Percentiles rank a stretch among this genome's conserved stretches.
Evolutionary conservation across 1,140 invertebrate species (phyloP).

Genomic region (Saccostrea echinata): DNA sequence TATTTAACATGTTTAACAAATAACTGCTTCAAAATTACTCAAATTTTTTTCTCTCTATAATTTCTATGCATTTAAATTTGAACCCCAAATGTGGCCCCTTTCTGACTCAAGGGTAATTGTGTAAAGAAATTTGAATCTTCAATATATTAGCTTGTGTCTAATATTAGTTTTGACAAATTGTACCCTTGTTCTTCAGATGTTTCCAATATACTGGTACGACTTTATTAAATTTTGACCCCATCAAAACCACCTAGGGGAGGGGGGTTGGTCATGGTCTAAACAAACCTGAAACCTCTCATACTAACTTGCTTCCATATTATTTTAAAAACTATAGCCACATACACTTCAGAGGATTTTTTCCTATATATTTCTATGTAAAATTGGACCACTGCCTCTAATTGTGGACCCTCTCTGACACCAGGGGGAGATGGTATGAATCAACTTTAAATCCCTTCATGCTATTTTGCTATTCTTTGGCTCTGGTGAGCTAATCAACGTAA

Average conservation of each 20-base stretch:
- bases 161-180: conserved; percentile 12
- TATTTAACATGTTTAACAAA: conserved; percentile 3
- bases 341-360: no score
- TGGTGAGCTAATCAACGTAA: background rate
- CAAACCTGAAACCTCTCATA: conserved; percentile 10
- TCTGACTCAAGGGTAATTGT: conserved; percentile 2
- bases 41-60: background rate
- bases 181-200: background rate
- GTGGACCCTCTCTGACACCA: no score
- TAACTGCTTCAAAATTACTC: background rate
- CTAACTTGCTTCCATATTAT: conserved; percentile 16
- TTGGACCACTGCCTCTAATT: no score
- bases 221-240: conserved; percentile 2
- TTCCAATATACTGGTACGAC: background rate
- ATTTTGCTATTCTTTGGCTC: conserved; percentile 11
- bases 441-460: conserved; percentile 5
- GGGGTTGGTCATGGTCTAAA: conserved; percentile 1
- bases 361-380: no score
- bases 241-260: background rate
- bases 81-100: background rate
- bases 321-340: conserved; percentile 11
- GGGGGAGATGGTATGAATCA: no score
- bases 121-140: background rate
- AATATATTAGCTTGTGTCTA: conserved; percentile 12
- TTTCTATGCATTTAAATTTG: conserved; percentile 12